Conservation (phyloP, 1,140 invertebrate species). For the Bombus pascuorum region DNA sequence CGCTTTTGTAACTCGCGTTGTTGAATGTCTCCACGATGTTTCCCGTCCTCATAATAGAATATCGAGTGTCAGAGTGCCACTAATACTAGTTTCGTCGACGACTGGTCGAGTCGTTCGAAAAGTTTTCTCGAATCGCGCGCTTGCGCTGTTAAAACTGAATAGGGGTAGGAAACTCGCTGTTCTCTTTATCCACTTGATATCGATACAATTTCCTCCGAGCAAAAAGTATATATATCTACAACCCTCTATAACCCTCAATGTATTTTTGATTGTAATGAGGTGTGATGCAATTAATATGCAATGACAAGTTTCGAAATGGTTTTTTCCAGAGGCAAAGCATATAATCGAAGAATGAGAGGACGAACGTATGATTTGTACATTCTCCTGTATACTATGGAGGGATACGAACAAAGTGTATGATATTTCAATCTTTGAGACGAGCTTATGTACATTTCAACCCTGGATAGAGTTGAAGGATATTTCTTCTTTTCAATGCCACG, state of each 20-base stretch:
- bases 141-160: neutral
- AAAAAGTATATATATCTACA: too few species aligned
- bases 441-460: too few species aligned
- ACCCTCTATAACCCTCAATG: neutral
- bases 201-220: neutral
- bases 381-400: neutral
- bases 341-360: neutral
- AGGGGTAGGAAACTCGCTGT: too few species aligned
- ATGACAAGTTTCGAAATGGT: neutral
- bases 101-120: neutral
- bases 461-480: too few species aligned
- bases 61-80: neutral
- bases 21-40: neutral
- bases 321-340: neutral
- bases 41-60: neutral
- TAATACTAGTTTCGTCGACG: neutral
- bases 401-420: neutral
- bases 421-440: too few species aligned
- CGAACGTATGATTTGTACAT: neutral
- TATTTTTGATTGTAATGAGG: neutral
- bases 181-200: neutral
- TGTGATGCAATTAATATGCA: neutral
- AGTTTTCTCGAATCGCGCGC: neutral
- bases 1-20: conserved; percentile 3
- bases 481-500: too few species aligned